Evolutionary conservation across 2,113 vertebrate genomes (phyloP).

Genomic region (Megaceryle maxima): DNA sequence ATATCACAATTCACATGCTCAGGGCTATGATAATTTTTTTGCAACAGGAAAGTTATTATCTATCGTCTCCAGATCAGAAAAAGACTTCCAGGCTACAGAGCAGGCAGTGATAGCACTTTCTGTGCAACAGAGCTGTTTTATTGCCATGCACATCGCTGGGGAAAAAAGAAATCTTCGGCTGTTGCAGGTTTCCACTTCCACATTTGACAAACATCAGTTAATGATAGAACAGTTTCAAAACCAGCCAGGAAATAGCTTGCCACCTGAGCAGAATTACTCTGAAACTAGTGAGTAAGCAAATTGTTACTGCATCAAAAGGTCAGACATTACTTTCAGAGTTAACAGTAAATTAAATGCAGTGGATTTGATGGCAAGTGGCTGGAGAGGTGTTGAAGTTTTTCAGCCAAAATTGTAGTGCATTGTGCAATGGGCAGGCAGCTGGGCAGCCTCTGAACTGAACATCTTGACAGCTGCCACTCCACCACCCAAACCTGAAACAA

Average conservation of each 20-base stretch:
- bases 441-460: background rate
- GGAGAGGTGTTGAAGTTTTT: background rate
- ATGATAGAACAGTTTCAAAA: background rate
- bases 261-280: background rate
- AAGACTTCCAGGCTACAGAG: background rate
- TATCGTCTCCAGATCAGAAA: background rate
- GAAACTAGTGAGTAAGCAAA: background rate
- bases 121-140: background rate
- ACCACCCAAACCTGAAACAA: background rate
- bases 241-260: background rate
- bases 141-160: background rate
- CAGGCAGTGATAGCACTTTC: background rate
- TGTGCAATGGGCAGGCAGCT: background rate
- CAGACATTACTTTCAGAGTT: background rate
- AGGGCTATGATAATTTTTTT: background rate
- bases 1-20: background rate
- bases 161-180: background rate
- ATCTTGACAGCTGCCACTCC: background rate
- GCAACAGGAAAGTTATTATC: background rate
- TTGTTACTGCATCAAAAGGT: background rate
- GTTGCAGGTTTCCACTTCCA: background rate
- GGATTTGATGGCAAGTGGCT: accelerated
- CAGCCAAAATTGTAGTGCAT: background rate
- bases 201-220: background rate
- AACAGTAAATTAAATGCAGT: background rate